A percentile compares a stretch with the other conserved stretches of the same genome.
Evolutionary conservation across 1,140 invertebrate genomes (phyloP).

Genomic region (Hylaeus volcanicus): DNA sequence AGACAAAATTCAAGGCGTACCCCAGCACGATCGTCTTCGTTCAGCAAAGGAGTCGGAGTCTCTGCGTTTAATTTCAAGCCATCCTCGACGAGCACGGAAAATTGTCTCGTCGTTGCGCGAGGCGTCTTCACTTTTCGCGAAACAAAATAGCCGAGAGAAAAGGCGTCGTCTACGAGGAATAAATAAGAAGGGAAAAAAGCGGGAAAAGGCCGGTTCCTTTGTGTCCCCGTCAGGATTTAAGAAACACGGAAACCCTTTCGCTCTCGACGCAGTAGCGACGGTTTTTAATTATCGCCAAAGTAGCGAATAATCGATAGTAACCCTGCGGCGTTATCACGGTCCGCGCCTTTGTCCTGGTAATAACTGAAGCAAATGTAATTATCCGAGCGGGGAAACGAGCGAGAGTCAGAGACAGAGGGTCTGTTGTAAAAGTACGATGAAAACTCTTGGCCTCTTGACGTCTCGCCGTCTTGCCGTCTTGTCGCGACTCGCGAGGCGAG

Average conservation of each 20-base stretch:
- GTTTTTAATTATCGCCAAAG: slow-evolving; percentile 57
- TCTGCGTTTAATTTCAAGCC: slow-evolving; percentile 16
- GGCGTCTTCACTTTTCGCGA: background rate
- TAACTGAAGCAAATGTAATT: slow-evolving; percentile 63
- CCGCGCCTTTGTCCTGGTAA: slow-evolving; percentile 50
- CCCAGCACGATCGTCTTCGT: background rate
- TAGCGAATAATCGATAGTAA: slow-evolving; percentile 53
- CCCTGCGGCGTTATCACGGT: slow-evolving; percentile 50
- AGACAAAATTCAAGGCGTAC: background rate
- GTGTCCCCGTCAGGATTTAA: slow-evolving; percentile 39
- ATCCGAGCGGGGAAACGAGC: slow-evolving; percentile 27
- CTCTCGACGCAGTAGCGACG: slow-evolving; percentile 37
- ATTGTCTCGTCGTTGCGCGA: background rate
- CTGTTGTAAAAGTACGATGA: slow-evolving; percentile 16
- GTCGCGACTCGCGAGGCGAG: too few relatives aligned
- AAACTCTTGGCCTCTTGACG: background rate
- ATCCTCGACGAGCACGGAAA: slow-evolving; percentile 12
- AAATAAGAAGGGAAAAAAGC: background rate
- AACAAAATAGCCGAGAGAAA: background rate
- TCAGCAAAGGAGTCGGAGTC: too few relatives aligned
- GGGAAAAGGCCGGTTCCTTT: slow-evolving; percentile 10
- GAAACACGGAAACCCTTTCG: slow-evolving; percentile 47
- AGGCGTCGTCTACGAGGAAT: background rate
- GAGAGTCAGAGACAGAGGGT: slow-evolving; percentile 12
- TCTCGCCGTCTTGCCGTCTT: background rate